A percentile compares a stretch with the other conserved stretches of the same genome.
Conservation (phyloP, 2,888 invertebrate genomes). For the Ptycholaimellus sp. region DNA sequence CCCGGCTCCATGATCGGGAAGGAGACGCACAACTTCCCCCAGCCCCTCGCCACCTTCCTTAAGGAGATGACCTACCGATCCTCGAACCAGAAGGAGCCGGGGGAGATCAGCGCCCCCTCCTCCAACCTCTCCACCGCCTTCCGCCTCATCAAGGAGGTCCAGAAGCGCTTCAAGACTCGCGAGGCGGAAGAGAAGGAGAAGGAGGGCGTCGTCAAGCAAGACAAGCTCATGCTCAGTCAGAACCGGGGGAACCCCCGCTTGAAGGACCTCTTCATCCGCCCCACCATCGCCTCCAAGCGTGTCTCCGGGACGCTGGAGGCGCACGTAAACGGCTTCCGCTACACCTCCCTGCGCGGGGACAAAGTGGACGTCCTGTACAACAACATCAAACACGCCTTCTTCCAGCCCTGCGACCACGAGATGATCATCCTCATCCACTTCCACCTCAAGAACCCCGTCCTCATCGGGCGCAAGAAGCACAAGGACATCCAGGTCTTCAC, state of each 20-base stretch:
- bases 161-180: conserved; percentile 87
- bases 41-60: conserved; percentile 83
- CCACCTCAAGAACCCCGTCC: conserved; percentile 90
- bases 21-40: conserved; percentile 66
- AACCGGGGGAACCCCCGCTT: conserved; percentile 85
- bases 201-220: conserved; percentile 90
- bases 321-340: conserved; percentile 65
- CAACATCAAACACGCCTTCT: conserved; percentile 96
- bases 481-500: conserved; percentile 98
- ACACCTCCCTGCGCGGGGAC: conserved; percentile 94
- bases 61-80: conserved; percentile 96
- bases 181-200: conserved; percentile 96
- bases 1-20: conserved; percentile 79
- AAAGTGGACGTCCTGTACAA: conserved; percentile 97
- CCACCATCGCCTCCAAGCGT: conserved; percentile 67
- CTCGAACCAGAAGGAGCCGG: conserved; percentile 87
- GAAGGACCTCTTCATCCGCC: conserved; percentile 51
- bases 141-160: conserved; percentile 90
- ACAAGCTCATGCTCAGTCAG: conserved; percentile 67
- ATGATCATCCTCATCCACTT: conserved; percentile 98
- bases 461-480: conserved; percentile 99
- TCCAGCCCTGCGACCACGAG: conserved; percentile 70
- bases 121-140: conserved; percentile 86
- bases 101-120: conserved; percentile 73
- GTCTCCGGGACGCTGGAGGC: conserved; percentile 53